Conservation (phyloP, 2,797 vertebrate genomes). For the Characodon lateralis region DNA sequence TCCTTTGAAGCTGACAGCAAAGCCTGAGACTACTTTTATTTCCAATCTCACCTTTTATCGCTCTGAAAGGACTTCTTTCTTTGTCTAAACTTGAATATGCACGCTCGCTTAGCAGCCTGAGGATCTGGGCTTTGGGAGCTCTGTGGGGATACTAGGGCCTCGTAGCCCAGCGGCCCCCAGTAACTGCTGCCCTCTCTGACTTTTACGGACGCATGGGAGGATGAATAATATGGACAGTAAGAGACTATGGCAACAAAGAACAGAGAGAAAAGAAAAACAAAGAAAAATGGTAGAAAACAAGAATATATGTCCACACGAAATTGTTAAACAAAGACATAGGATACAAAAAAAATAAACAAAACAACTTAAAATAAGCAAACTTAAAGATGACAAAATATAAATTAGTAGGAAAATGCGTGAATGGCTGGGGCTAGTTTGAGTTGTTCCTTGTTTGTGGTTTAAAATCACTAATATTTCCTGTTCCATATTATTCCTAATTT, state of each 20-base stretch:
- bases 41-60: conserved; percentile 90
- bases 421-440: not conserved
- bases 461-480: not conserved
- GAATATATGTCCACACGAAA: conserved; percentile 57
- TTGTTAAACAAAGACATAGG: conserved; percentile 42
- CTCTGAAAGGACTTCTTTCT: conserved; percentile 90
- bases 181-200: conserved; percentile 93
- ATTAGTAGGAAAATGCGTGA: conserved; percentile 18
- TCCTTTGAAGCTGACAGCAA: conserved; percentile 31
- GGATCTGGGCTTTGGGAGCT: conserved; percentile 84
- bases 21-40: conserved; percentile 30
- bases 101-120: conserved; percentile 87
- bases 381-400: conserved; percentile 44
- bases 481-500: not conserved
- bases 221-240: conserved; percentile 82
- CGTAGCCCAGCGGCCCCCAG: conserved; percentile 87
- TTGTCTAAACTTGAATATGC: conserved; percentile 97
- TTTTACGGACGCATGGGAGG: conserved; percentile 88
- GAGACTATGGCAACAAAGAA: conserved; percentile 82
- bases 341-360: conserved; percentile 16
- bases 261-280: conserved; percentile 70
- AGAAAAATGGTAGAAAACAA: conserved; percentile 79
- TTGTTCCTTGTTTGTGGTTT: not conserved
- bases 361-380: conserved; percentile 49
- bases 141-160: conserved; percentile 72